These are phyloP conservation scores for Hirudinaria manillensis DNA, from an alignment of 2,888 invertebrate species.

Conservation along the genomic window DNA sequence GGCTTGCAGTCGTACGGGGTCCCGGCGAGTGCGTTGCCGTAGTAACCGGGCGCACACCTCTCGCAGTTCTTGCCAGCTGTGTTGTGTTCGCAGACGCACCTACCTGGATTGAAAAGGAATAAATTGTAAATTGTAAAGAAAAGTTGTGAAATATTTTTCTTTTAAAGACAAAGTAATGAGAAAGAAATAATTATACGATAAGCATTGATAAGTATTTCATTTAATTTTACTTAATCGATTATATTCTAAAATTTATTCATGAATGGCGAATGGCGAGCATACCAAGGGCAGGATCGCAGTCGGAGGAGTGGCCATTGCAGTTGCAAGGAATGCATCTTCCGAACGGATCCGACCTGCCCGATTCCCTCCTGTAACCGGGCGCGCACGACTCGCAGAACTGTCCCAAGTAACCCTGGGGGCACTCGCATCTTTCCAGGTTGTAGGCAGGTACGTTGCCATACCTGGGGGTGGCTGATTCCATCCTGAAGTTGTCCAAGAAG, in stretches of 20 bases:
- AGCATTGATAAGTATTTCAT: too few relatives aligned
- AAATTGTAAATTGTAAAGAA: too few relatives aligned
- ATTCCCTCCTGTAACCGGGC: constrained; percentile 85
- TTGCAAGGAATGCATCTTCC: constrained; percentile 90
- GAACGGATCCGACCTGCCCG: constrained; percentile 83
- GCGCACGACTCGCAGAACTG: constrained; percentile 96
- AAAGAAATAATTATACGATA: neutral
- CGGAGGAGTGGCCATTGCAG: constrained; percentile 90
- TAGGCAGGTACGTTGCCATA: constrained; percentile 67
- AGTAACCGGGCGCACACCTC: constrained; percentile 84
- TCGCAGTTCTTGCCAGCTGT: constrained; percentile 63
- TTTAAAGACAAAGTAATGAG: neutral
- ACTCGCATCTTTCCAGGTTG: constrained; percentile 81
- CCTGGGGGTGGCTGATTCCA: constrained; percentile 65
- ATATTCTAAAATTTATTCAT: too few relatives aligned
- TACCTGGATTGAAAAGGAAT: constrained; percentile 24
- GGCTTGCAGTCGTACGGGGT: constrained; percentile 78
- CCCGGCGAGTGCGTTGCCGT: constrained; percentile 79
- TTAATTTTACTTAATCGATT: neutral
- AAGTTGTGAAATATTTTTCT: too few relatives aligned
- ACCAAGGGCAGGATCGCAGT: constrained; percentile 67
- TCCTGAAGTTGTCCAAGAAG: constrained; percentile 77
- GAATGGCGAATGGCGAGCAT: neutral
- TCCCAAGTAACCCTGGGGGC: constrained; percentile 64
- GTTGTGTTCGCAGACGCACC: constrained; percentile 40